Evolutionary conservation across 2,113 vertebrate genomes (phyloP).

Genomic region (Hucho hucho): DNA sequence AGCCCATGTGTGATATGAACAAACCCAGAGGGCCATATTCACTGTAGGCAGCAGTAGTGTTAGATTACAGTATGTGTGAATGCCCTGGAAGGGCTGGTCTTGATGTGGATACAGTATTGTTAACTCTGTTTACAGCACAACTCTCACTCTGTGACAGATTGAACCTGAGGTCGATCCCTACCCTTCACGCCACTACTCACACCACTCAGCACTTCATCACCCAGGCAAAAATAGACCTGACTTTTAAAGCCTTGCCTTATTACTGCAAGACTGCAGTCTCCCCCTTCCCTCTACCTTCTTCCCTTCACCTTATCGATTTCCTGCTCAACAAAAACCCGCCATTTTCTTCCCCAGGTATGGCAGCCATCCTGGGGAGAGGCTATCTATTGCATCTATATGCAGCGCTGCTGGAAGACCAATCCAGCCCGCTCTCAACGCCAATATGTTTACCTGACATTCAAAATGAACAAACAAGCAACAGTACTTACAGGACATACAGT

Average conservation of each 20-base stretch:
- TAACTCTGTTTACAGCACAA: slow-evolving; percentile 57
- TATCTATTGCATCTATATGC: slow-evolving; percentile 47
- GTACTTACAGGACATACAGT: slow-evolving; percentile 41
- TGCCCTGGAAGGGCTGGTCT: slow-evolving; percentile 28
- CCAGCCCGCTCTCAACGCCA: slow-evolving; percentile 33
- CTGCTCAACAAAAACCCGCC: slow-evolving; percentile 52
- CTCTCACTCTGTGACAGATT: slow-evolving; percentile 55
- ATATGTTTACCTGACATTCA: slow-evolving; percentile 46
- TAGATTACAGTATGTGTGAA: slow-evolving; percentile 7
- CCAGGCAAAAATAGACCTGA: slow-evolving; percentile 63
- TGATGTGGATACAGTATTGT: slow-evolving; percentile 52
- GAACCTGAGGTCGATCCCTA: slow-evolving; percentile 54
- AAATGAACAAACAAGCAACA: slow-evolving; percentile 51
- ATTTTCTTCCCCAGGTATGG: slow-evolving; percentile 49
- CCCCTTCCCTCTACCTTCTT: slow-evolving; percentile 24
- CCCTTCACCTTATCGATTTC: slow-evolving; percentile 67
- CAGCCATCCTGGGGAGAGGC: slow-evolving; percentile 47
- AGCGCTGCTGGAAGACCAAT: slow-evolving; percentile 29
- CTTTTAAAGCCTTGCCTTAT: slow-evolving; percentile 64
- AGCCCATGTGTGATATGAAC: background rate
- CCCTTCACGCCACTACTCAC: slow-evolving; percentile 51
- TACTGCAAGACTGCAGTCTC: slow-evolving; percentile 62
- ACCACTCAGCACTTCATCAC: slow-evolving; percentile 67
- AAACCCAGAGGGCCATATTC: background rate
- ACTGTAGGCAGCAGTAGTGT: too few species aligned